Evolutionary conservation across 2,797 vertebrate species (phyloP), one percentile per base, ranked within the genome.

Genomic region (Sphaeramia orbicularis): DNA sequence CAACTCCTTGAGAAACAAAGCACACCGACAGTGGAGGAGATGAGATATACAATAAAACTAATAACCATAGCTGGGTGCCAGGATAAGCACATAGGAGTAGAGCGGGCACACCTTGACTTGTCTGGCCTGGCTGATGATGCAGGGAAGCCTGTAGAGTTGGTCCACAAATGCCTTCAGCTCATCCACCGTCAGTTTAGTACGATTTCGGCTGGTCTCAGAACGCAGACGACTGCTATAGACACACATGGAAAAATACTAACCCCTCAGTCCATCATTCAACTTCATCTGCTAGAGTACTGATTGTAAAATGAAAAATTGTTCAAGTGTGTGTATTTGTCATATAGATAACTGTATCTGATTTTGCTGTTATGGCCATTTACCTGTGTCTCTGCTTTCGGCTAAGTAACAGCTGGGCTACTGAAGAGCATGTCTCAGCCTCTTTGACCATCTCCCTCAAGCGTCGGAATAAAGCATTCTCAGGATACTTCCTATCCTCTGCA

Each of bases 91-190:
- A 3, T 0, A 42, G 14, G 2, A 12, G 53, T 11, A 12, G 1
- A 40, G 6, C 7, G 9, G 54, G 85, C 93, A 81, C n/a, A 97
- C 98, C 92, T 99, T 99, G 43, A 99, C 96, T 91, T 98, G 97
- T 72, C 96, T 93, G 10, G 97, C 96, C 89, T 99, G 98, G 87
- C 94, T 96, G 92, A 99, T 96, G 87, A 99, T 80, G 74, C 98
- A 99, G 0, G 98, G 97, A 76, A 99, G 93, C 66, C 95, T 95
- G 72, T 95, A 98, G 37, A 99, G 93, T 81, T 99, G 98, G 38
- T 98, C 96, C 49, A 99, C 98, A 48, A 99, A 99, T 1, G 96
- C 96, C 84, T 99, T 99, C 21, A 99, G 91, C 86, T 99, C 98
- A 70, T 99, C 97, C 92, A 99, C 95, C 0, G 97, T 98, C 67